phyloP scores from a whole-genome alignment of 2,888 invertebrate species.

The Phengaris arion region DNA sequence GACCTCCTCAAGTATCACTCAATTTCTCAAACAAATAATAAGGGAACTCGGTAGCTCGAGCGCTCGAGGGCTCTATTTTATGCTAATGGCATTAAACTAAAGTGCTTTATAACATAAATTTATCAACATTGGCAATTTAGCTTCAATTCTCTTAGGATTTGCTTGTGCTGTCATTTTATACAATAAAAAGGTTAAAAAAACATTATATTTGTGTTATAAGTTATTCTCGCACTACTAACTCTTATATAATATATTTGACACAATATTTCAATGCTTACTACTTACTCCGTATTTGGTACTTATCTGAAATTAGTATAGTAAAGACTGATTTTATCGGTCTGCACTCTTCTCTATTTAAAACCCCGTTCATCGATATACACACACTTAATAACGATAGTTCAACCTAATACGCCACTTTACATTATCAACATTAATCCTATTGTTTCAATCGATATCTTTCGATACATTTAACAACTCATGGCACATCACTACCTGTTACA shows the following conservation, averaged over 20 bases:
- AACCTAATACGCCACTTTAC: no score
- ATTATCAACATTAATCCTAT: no score
- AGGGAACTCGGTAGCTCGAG: not conserved
- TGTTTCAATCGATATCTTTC: not conserved
- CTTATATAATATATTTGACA: not conserved
- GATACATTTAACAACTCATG: not conserved
- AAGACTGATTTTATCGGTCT: no score
- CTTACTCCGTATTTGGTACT: not conserved
- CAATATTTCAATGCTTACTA: not conserved
- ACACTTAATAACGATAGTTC: no score
- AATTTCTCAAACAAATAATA: not conserved
- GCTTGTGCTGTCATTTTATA: not conserved
- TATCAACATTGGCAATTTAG: not conserved
- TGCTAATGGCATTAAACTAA: not conserved
- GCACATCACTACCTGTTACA: constrained; percentile 21
- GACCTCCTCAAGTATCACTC: not conserved
- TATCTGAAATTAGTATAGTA: not conserved
- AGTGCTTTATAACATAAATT: constrained; percentile 10
- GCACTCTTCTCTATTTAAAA: no score
- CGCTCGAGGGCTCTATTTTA: not conserved
- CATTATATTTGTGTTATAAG: no score
- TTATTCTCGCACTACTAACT: no score
- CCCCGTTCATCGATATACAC: no score
- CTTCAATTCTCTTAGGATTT: not conserved
- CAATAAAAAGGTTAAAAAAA: not conserved